Evolutionary conservation across 2,888 invertebrate species (phyloP), one percentile per base, ranked within the genome.

Genomic region (Strigamia crassipes): DNA sequence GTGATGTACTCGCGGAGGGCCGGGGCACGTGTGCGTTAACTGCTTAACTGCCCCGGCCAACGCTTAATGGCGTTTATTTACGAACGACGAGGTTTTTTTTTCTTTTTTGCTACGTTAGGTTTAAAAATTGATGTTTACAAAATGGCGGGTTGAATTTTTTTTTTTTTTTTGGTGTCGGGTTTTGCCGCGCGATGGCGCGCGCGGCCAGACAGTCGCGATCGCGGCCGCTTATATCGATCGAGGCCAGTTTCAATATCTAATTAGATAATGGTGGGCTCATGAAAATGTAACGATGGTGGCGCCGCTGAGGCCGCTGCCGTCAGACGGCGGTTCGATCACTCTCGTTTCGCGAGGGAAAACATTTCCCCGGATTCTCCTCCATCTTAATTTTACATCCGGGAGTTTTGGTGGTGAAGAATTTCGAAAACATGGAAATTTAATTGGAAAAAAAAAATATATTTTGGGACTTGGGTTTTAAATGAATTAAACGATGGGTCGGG

Each of bases 191-290:
- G 66, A 15, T 66, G 66, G 23, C 66, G 23, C 13, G 21, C 1
- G 66, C 12, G 27, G 5, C 1, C 27, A 66, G 66, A 66, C 66
- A 4, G 27, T 12, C 13, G n/a, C 66, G 27, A 66, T 31, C 27
- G 66, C 12, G 51, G 51, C 51, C 51, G 51, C n/a, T 51, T 66
- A 8, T 66, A 66, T 66, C 66, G 66, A 66, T 66, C 66, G 66
- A 31, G 66, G 23, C 13, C 66, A 27, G 66, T 66, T 66, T 66
- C 66, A 66, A 66, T 66, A 66, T 27, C 23, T 66, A 66, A 66
- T 66, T 66, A 66, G 66, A 66, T 66, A 66, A 66, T 66, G 66
- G 66, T 66, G 66, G 66, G 66, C 66, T 66, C 66, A 66, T 66
- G 66, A 66, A 66, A 66, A 66, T 31, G 66, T 66, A 66, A 66